Evolutionary conservation across 1,140 invertebrate genomes (phyloP).

Genomic region (Lamellibrachia luymesi): DNA sequence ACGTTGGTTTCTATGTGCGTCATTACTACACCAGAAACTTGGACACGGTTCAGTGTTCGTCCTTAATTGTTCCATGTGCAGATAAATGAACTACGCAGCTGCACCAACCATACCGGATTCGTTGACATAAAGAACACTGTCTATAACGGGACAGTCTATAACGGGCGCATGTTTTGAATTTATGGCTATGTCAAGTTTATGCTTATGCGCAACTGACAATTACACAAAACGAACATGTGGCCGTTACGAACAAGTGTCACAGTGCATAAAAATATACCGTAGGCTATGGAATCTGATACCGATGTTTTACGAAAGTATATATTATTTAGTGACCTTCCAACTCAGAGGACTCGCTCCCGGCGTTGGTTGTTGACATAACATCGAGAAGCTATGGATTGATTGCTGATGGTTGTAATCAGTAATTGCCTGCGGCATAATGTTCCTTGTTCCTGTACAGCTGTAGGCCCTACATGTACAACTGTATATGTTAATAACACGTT

Average conservation of each 20-base stretch:
- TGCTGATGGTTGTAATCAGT: neutral
- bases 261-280: neutral
- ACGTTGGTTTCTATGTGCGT: neutral
- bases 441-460: too few species aligned
- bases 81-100: neutral
- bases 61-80: neutral
- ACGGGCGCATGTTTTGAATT: neutral
- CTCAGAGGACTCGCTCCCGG: neutral
- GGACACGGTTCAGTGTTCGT: neutral
- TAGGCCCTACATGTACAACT: neutral
- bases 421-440: neutral
- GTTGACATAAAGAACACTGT: neutral
- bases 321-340: neutral
- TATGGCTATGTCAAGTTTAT: neutral
- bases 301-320: neutral
- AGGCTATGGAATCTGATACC: neutral
- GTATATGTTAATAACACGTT: neutral
- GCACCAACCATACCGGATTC: neutral
- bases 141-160: neutral
- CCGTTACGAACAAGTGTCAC: neutral
- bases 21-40: neutral
- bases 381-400: neutral
- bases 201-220: neutral
- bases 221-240: neutral
- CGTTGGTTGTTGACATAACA: neutral